phyloP scores from a whole-genome alignment of 2,888 invertebrate genomes.

The Biston betularia region DNA sequence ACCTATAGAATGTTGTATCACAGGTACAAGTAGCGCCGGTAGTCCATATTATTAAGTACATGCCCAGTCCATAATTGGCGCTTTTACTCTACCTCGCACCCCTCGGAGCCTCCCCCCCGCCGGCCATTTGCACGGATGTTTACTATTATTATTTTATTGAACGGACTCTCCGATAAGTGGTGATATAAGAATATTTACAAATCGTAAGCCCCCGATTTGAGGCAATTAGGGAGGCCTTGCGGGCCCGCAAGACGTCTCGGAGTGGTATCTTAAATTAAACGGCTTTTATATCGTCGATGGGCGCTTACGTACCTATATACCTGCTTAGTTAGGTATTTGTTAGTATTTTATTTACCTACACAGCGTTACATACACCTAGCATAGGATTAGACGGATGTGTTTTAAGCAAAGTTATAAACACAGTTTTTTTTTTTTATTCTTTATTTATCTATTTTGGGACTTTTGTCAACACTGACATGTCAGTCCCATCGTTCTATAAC shows the following conservation, averaged over 20 bases:
- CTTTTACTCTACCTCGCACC: slow-evolving; percentile 58
- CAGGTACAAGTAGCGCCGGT: no score
- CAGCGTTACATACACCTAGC: not conserved
- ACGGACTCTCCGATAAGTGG: slow-evolving; percentile 77
- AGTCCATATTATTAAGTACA: no score
- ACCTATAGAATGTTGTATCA: no score
- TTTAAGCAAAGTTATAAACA: not conserved
- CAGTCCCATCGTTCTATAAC: no score
- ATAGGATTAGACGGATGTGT: not conserved
- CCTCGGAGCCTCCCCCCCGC: slow-evolving; percentile 61
- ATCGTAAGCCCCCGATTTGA: slow-evolving; percentile 67
- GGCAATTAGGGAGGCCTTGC: slow-evolving; percentile 61
- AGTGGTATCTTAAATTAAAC: slow-evolving; percentile 48
- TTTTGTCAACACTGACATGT: no score
- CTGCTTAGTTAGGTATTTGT: slow-evolving; percentile 22
- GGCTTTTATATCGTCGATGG: slow-evolving; percentile 34
- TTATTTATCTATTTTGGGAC: no score
- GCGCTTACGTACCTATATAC: not conserved
- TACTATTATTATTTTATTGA: slow-evolving; percentile 86
- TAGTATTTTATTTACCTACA: not conserved
- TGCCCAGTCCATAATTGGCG: no score
- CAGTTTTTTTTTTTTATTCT: no score
- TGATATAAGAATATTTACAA: slow-evolving; percentile 80
- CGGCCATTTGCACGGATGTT: slow-evolving; percentile 86
- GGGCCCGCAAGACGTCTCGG: slow-evolving; percentile 38